Percentiles rank a stretch among this genome's conserved stretches.
Evolutionary conservation across 37 sponge, comb jelly and placozoan species (phyloP).

Genomic region (Trichoplax adhaerens): DNA sequence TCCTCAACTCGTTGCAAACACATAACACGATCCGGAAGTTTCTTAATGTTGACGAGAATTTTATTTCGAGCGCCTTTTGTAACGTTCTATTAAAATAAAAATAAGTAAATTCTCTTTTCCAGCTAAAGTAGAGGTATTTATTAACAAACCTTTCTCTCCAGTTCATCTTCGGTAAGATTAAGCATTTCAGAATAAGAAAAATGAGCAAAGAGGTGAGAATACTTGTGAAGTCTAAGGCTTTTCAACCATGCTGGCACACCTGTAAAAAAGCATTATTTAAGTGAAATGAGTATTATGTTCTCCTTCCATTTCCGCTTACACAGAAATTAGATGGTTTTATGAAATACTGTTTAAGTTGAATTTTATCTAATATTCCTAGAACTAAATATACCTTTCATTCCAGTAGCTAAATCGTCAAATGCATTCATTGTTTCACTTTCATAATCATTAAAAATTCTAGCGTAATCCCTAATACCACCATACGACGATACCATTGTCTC

Average conservation of each 20-base stretch:
- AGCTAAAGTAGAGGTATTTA: background rate
- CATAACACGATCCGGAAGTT: constrained; percentile 32
- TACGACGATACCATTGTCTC: too few species aligned
- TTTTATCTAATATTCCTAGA: too few species aligned
- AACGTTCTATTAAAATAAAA: constrained; percentile 35
- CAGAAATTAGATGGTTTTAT: too few species aligned
- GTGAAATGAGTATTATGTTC: too few species aligned
- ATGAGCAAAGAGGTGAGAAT: constrained; percentile 58
- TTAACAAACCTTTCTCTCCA: constrained; percentile 11
- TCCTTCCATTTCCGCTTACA: too few species aligned
- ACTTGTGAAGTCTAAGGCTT: constrained; percentile 76
- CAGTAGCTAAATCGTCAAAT: too few species aligned
- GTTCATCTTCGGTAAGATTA: constrained; percentile 31
- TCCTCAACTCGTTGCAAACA: constrained; percentile 48
- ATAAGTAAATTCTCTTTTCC: constrained; percentile 1
- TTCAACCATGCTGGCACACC: constrained; percentile 80
- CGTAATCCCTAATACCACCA: too few species aligned
- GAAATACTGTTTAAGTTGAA: too few species aligned
- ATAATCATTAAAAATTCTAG: too few species aligned
- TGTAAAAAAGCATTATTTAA: background rate
- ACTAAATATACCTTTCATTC: too few species aligned
- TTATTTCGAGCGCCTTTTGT: constrained; percentile 79
- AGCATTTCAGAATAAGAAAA: constrained; percentile 65
- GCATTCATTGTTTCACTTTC: too few species aligned
- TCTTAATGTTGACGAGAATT: constrained; percentile 53